Percentiles rank a stretch among this genome's conserved stretches.
Conservation (phyloP, 1,140 invertebrate species). For the Ditylenchus dipsaci region DNA sequence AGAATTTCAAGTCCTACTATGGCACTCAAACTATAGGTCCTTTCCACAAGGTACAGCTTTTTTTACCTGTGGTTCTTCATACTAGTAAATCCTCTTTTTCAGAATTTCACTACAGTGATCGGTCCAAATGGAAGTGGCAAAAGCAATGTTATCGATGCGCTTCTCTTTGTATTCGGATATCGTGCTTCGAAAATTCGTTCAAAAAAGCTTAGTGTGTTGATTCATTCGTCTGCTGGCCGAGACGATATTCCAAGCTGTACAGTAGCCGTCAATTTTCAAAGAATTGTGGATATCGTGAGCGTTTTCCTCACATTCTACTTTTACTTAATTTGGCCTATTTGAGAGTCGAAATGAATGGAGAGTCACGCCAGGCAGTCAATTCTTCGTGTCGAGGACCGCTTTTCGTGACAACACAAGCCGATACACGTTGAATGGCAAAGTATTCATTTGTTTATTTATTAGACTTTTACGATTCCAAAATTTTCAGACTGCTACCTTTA, state of each 20-base stretch:
- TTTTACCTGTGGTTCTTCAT: background rate
- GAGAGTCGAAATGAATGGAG: background rate
- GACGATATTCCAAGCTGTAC: constrained; percentile 74
- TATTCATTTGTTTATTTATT: too few species aligned
- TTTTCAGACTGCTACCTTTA: constrained; percentile 22
- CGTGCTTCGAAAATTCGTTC: constrained; percentile 87
- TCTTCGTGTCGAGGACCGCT: constrained; percentile 80
- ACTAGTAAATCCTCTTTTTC: constrained; percentile 45
- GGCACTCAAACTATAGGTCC: too few species aligned
- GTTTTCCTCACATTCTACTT: background rate
- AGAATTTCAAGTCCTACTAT: constrained; percentile 96
- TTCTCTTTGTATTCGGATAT: constrained; percentile 75
- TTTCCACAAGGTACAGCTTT: too few species aligned
- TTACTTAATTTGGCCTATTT: background rate
- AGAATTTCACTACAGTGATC: constrained; percentile 92
- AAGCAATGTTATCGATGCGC: constrained; percentile 97
- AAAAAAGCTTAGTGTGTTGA: constrained; percentile 85
- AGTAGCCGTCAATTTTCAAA: constrained; percentile 84
- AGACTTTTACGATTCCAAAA: too few species aligned
- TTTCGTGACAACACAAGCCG: constrained; percentile 78
- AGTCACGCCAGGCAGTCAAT: constrained; percentile 72
- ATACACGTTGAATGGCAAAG: constrained; percentile 33
- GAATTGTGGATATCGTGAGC: constrained; percentile 68
- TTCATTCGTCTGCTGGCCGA: constrained; percentile 85
- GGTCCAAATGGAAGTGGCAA: constrained; percentile 99